These are phyloP conservation scores for Clivina fossor DNA, from an alignment of 2,888 invertebrate genomes.

Conservation along the genomic window DNA sequence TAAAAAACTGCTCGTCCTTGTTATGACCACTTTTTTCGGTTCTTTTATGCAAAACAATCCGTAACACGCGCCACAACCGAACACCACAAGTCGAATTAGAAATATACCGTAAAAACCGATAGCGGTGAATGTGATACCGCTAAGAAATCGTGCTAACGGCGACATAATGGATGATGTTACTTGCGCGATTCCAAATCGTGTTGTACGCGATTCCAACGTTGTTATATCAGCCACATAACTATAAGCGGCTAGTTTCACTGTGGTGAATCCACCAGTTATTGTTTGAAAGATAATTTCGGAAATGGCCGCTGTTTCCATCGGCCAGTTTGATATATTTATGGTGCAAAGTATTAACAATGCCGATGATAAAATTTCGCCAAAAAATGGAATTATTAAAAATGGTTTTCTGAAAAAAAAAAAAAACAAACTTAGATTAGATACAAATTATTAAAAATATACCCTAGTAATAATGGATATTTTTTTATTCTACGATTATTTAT, in stretches of 20 bases:
- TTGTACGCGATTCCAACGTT: conserved; percentile 56
- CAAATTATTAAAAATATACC: no score
- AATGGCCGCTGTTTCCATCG: conserved; percentile 51
- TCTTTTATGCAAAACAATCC: conserved; percentile 13
- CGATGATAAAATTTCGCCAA: conserved; percentile 45
- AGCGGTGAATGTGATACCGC: conserved; percentile 53
- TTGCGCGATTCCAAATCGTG: conserved; percentile 57
- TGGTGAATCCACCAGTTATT: conserved; percentile 55
- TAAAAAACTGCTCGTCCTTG: conserved; percentile 12
- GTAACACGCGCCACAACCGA: conserved; percentile 12
- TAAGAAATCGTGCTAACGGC: conserved; percentile 54
- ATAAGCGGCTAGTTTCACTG: conserved; percentile 23
- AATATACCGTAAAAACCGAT: conserved; percentile 23
- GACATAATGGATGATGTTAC: conserved; percentile 56
- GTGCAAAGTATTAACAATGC: conserved; percentile 53
- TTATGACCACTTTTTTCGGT: background rate
- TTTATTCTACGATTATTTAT: no score
- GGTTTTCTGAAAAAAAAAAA: conserved; percentile 22
- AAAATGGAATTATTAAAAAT: conserved; percentile 14
- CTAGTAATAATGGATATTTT: no score
- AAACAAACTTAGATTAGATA: no score
- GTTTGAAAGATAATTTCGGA: conserved; percentile 56
- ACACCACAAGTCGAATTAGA: conserved; percentile 5
- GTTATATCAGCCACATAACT: conserved; percentile 40
- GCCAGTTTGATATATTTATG: conserved; percentile 56